phyloP scores from a whole-genome alignment of 2,888 invertebrate species.

The Parapristionchus giblindavisi region DNA sequence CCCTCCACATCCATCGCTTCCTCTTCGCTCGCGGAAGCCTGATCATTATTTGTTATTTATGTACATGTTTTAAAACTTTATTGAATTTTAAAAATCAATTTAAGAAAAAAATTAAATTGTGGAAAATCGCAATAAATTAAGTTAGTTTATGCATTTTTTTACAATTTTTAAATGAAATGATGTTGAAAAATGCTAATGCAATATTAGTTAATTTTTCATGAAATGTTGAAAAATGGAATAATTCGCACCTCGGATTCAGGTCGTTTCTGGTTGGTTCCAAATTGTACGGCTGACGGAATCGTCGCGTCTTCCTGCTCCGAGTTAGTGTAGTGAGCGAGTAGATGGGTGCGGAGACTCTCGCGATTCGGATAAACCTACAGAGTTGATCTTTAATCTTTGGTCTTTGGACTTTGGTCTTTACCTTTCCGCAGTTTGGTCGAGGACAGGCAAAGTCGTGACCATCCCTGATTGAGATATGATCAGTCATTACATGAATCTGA shows the following conservation, averaged over 20 bases:
- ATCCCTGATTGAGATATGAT: conserved; percentile 65
- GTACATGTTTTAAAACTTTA: no score
- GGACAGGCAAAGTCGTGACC: conserved; percentile 66
- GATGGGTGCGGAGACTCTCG: conserved; percentile 59
- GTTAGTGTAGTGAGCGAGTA: conserved; percentile 54
- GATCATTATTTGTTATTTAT: no score
- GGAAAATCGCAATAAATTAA: no score
- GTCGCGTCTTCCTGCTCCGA: conserved; percentile 3
- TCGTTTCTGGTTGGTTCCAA: not conserved
- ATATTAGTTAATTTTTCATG: no score
- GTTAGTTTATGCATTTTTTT: no score
- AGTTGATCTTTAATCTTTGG: not conserved
- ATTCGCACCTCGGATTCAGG: not conserved
- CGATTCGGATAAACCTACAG: conserved; percentile 55
- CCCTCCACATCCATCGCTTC: conserved; percentile 30
- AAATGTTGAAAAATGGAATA: no score
- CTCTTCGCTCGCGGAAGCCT: conserved; percentile 31
- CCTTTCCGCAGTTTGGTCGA: conserved; percentile 48
- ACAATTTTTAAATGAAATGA: no score
- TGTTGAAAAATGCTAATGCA: no score
- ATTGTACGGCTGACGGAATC: not conserved
- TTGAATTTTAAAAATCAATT: no score
- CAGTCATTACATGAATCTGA: conserved; percentile 64
- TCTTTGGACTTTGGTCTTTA: not conserved
- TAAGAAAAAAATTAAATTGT: no score